phyloP scores from a whole-genome alignment of 2,113 vertebrate species.

The Hyaena hyaena region DNA sequence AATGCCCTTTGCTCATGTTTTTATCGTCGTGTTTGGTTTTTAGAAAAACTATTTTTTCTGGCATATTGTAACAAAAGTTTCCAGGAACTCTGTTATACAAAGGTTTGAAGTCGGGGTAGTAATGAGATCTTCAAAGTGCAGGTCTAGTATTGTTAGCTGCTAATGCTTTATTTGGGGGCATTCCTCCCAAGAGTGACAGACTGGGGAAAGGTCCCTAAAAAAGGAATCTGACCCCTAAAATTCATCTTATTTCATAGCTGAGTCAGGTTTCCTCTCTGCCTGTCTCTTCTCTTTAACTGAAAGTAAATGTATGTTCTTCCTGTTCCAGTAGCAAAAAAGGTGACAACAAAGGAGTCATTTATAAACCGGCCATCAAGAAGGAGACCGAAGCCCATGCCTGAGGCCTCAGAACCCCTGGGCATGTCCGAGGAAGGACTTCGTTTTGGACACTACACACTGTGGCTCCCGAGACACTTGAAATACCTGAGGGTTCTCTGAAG shows the following conservation, averaged over 20 bases:
- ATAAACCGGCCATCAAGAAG: conserved; percentile 81
- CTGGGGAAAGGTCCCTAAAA: background rate
- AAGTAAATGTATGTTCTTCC: conserved; percentile 29
- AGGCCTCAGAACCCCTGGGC: conserved; percentile 25
- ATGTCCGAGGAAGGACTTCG: conserved; percentile 29
- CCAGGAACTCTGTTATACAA: background rate
- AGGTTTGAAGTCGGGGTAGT: background rate
- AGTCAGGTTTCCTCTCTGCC: background rate
- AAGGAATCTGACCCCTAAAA: background rate
- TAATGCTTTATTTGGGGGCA: background rate
- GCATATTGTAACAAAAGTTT: background rate
- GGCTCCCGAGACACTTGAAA: conserved; percentile 35
- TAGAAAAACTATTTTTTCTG: background rate
- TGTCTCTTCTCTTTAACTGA: conserved; percentile 22
- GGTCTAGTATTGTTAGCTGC: background rate
- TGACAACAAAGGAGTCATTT: conserved; percentile 84
- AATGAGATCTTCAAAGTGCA: background rate
- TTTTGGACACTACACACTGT: background rate
- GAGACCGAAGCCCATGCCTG: conserved; percentile 89
- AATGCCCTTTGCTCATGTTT: background rate
- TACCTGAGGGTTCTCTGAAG: conserved; percentile 6
- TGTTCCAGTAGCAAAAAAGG: conserved; percentile 80
- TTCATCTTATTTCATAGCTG: background rate
- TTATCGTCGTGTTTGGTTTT: background rate
- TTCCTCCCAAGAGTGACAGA: background rate